Conservation (phyloP, 1,140 invertebrate species). For the Papilio machaon region DNA sequence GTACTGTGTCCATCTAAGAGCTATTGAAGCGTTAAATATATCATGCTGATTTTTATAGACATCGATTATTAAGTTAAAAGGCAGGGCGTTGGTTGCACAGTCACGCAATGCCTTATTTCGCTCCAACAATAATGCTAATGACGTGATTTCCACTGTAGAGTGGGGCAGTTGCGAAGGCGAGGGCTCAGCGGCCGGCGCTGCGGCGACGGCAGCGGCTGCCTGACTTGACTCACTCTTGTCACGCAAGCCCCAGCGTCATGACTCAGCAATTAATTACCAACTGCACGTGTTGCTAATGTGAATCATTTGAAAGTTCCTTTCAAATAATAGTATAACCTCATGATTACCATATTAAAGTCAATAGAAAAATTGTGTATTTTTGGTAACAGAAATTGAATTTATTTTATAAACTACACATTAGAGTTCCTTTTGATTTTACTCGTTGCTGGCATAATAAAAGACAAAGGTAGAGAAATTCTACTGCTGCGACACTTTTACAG, state of each 20-base stretch:
- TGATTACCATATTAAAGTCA: background rate
- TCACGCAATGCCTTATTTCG: conserved; percentile 4
- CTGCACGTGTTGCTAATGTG: conserved; percentile 8
- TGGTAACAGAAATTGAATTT: too few species aligned
- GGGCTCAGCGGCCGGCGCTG: background rate
- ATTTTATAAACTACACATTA: too few species aligned
- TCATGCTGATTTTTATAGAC: background rate
- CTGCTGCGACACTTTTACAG: too few species aligned
- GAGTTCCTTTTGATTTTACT: too few species aligned
- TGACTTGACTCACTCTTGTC: conserved; percentile 22
- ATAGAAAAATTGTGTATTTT: too few species aligned
- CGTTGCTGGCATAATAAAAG: too few species aligned
- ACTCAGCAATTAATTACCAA: conserved; percentile 32
- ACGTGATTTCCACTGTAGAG: conserved; percentile 9
- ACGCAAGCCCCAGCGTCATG: background rate
- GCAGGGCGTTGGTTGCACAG: background rate
- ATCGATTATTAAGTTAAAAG: conserved; percentile 10
- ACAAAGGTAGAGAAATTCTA: too few species aligned
- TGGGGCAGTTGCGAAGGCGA: background rate
- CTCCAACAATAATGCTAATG: conserved; percentile 31
- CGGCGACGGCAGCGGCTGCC: background rate
- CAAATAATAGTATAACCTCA: background rate
- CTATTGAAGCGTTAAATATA: background rate
- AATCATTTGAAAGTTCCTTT: background rate
- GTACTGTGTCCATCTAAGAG: background rate